These are phyloP conservation scores for Paramormyrops kingsleyae DNA, from an alignment of 2,113 vertebrate species.

Conservation along the genomic window DNA sequence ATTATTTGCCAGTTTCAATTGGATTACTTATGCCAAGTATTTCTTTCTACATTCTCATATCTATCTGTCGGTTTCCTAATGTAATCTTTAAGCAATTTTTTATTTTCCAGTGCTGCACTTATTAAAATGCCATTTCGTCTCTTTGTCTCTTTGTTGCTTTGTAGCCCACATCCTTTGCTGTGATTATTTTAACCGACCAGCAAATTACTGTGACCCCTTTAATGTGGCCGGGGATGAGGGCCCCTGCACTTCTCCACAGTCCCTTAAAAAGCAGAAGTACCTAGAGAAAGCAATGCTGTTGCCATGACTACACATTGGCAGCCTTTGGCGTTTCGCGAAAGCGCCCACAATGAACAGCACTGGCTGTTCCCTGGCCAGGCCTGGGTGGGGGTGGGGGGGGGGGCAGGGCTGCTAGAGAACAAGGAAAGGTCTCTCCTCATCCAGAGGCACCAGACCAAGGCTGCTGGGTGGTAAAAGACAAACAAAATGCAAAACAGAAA, in stretches of 20 bases:
- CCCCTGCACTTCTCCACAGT: conserved; percentile 66
- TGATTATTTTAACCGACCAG: conserved; percentile 72
- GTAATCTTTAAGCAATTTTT: background rate
- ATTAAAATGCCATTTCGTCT: conserved; percentile 9
- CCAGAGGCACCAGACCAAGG: conserved; percentile 47
- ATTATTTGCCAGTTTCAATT: background rate
- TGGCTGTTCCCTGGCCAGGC: conserved; percentile 71
- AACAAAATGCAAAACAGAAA: conserved; percentile 44
- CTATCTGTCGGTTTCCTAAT: background rate
- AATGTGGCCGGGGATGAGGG: conserved; percentile 79
- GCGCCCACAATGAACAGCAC: conserved; percentile 57
- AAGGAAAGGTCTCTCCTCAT: conserved; percentile 66
- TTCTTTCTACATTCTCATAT: background rate
- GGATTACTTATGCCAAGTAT: background rate
- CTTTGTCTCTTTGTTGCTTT: conserved; percentile 32
- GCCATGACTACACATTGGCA: conserved; percentile 81
- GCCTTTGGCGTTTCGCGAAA: conserved; percentile 67
- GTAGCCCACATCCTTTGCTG: conserved; percentile 59
- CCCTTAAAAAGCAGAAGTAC: conserved; percentile 66
- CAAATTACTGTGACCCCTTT: conserved; percentile 81
- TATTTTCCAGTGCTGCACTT: background rate
- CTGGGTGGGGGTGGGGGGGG: conserved; percentile 36
- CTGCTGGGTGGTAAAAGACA: conserved; percentile 59
- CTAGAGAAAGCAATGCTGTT: conserved; percentile 82
- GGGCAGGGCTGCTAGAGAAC: conserved; percentile 65